Evolutionary conservation across 2,888 invertebrate species (phyloP).

Genomic region (Erannis defoliaria): DNA sequence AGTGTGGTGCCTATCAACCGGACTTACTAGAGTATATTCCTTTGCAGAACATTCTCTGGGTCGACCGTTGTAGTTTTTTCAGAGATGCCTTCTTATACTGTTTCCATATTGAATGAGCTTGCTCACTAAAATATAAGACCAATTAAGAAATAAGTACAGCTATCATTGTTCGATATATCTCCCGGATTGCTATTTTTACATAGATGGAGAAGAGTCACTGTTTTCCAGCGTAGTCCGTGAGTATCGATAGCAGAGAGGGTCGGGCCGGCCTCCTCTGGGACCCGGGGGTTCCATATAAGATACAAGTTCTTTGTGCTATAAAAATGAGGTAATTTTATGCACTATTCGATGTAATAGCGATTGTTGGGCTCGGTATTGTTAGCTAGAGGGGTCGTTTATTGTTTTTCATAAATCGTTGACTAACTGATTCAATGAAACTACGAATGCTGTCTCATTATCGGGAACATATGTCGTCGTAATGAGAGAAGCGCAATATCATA

Average conservation of each 20-base stretch:
- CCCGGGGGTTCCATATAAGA: constrained; percentile 61
- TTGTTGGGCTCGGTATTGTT: constrained; percentile 43
- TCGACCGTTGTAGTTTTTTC: too few relatives aligned
- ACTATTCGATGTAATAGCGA: constrained; percentile 65
- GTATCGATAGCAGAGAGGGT: constrained; percentile 60
- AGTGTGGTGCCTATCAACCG: too few relatives aligned
- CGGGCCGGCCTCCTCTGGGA: constrained; percentile 62
- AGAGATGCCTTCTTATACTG: too few relatives aligned
- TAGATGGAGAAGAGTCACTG: constrained; percentile 14
- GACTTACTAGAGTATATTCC: too few relatives aligned
- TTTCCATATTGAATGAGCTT: too few relatives aligned
- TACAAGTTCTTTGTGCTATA: constrained; percentile 70
- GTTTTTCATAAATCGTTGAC: constrained; percentile 24
- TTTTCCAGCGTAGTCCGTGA: constrained; percentile 39
- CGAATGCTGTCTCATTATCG: constrained; percentile 10
- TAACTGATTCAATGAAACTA: constrained; percentile 22
- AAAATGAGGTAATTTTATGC: constrained; percentile 83
- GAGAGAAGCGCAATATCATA: not conserved
- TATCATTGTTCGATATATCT: too few relatives aligned
- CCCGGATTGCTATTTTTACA: not conserved
- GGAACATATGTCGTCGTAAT: not conserved
- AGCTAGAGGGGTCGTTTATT: constrained; percentile 38
- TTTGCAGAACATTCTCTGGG: too few relatives aligned
- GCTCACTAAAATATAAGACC: too few relatives aligned
- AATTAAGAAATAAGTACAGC: too few relatives aligned